Conservation (phyloP, 1,140 invertebrate genomes). For the Oreohelix idahoensis region DNA sequence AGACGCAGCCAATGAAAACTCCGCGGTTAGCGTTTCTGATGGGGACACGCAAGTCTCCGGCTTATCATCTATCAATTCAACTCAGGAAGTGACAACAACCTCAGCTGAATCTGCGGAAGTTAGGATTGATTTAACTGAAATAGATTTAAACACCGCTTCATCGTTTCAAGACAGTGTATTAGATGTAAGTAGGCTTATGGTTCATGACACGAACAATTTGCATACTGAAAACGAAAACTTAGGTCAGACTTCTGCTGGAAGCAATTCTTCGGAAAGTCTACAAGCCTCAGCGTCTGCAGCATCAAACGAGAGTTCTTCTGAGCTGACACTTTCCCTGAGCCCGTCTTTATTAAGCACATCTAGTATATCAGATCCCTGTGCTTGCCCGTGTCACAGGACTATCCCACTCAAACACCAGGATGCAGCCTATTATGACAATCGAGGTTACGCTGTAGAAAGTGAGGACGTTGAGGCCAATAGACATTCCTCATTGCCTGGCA, state of each 20-base stretch:
- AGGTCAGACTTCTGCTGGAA: background rate
- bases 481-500: background rate
- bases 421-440: conserved; percentile 45
- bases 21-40: too few species aligned
- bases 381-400: conserved; percentile 38
- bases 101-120: too few species aligned
- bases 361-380: conserved; percentile 17
- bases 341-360: background rate
- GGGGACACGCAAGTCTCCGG: too few species aligned
- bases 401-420: conserved; percentile 4
- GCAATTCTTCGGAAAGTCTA: background rate
- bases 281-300: background rate
- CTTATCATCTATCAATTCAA: too few species aligned
- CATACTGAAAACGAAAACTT: background rate
- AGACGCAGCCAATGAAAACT: too few species aligned
- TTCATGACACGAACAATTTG: background rate
- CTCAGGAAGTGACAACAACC: too few species aligned
- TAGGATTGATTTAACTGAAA: background rate
- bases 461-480: background rate
- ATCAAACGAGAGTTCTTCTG: background rate
- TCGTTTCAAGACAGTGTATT: background rate
- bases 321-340: background rate
- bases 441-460: conserved; percentile 45
- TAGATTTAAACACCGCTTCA: background rate
- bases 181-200: too few species aligned